Evolutionary conservation across 2,797 vertebrate genomes (phyloP), one percentile per base, ranked within the genome.

Genomic region (Gymnopithys bicolor): DNA sequence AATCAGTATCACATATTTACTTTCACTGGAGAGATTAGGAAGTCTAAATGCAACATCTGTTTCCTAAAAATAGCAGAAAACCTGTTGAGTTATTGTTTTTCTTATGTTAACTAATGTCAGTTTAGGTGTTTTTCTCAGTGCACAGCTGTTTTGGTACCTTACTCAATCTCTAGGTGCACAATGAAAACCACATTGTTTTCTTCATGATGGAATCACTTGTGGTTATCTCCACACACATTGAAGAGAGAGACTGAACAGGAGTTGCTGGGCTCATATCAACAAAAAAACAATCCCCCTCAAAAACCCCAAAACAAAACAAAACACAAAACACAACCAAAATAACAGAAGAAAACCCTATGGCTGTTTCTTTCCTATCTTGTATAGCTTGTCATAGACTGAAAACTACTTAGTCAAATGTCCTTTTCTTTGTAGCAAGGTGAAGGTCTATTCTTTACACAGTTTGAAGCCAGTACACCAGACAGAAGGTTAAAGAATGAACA

Each of bases 241-340:
- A 59, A 79, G 21, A 62, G 39, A 81, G 39, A 71, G 18, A 60
- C 28, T 32, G 35, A 79, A 59, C 12, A 75, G 19, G 55, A 94
- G 52, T 35, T 74, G 32, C 10, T 74, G 32, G 18, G 27, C 4
- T n/a, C 18, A 24, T 48, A 33, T 27, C 45, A 64, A 73, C 4
- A 66, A 52, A 78, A 56, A 32, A 4, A 0, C 4, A 67, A 6
- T 7, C 2, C 6, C 4, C 2, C 2, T 30, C 11, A 15, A 43
- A 6, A 22, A 4, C 2, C 12, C 12, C 3, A 11, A 2, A 28
- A 41, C 66, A 21, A 22, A 30, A 43, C 33, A 46, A 48, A 56
- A 69, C 21, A 6, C 15, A 24, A 35, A n/a, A 6, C 9, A 3
- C 8, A 64, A 37, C 7, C 8, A 39, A 32, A 73, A 48, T 19